Conservation (phyloP, 2,113 vertebrate species). For the Dicaeum eximium region DNA sequence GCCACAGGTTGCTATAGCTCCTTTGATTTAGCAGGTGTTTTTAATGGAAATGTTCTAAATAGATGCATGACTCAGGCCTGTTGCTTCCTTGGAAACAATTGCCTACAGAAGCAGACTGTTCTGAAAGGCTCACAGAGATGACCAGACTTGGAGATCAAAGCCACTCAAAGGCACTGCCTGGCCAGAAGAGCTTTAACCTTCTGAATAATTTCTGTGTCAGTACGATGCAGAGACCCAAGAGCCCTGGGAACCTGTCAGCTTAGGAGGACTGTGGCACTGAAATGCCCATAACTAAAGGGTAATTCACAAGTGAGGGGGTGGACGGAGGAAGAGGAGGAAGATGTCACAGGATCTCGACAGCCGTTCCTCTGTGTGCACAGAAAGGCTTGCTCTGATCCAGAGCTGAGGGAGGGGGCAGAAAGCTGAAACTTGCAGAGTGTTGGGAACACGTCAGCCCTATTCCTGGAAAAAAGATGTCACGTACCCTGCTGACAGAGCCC, state of each 20-base stretch:
- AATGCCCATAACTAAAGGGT: slow-evolving; percentile 13
- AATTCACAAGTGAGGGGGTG: slow-evolving; percentile 45
- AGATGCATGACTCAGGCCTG: slow-evolving; percentile 50
- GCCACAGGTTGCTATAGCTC: slow-evolving; percentile 56
- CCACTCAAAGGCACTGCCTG: not conserved
- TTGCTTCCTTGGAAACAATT: slow-evolving; percentile 66
- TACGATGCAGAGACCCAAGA: not conserved
- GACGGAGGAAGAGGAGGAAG: slow-evolving; percentile 35
- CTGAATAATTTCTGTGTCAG: not conserved
- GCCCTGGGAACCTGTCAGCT: not conserved
- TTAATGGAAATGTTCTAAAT: slow-evolving; percentile 64
- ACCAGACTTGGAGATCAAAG: slow-evolving; percentile 25
- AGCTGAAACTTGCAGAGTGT: not conserved
- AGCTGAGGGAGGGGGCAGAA: not conserved
- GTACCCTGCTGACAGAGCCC: not conserved
- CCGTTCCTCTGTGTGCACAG: not conserved
- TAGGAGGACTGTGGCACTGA: not conserved
- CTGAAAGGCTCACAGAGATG: not conserved
- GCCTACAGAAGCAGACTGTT: slow-evolving; percentile 42
- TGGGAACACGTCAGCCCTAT: slow-evolving; percentile 23
- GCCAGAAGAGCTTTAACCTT: not conserved
- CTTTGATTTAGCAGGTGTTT: slow-evolving; percentile 64
- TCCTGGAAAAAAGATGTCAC: not conserved
- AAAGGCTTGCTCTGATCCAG: slow-evolving; percentile 13
- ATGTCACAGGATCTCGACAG: slow-evolving; percentile 46